Evolutionary conservation across 2,113 vertebrate species (phyloP), one percentile per base, ranked within the genome.

Genomic region (Hippocampus guttulatus): DNA sequence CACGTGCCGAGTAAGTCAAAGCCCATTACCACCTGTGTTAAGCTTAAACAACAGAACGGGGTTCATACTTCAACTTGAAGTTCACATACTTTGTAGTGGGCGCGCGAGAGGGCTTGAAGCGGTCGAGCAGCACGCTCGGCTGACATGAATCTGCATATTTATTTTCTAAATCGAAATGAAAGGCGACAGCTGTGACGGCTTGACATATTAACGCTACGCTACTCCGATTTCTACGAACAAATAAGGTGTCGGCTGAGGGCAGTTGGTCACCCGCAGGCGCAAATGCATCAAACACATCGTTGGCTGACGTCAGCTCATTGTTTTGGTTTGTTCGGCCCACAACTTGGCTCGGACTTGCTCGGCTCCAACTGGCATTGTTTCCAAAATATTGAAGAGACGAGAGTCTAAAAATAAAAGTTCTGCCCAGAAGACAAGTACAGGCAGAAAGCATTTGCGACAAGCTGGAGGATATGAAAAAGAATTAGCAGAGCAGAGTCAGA

Each of bases 71-170:
- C 15, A 57, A 45, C 14, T 14, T 54, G 20, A 70, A 74, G 33
- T 57, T 77, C 76, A 81, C 73, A 73, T 69, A 51, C 45, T 71
- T 63, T 38, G 33, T 38, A 38, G 33, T 76, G 67, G 20, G 66
- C 68, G 73, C 58, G 38, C 51, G 60, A 54, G 16, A 43, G 40
- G 57, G 21, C 54, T 40, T 41, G 58, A 75, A 63, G 64, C 38
- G 61, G 30, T 70, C 30, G 65, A 68, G 47, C 60, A 55, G 38
- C 47, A 54, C 18, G 21, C 20, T 52, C 51, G 9, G 2, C 51
- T 21, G 55, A 71, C 30, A 49, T 52, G 64, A 70, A 58, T 69
- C 54, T 70, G 63, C 67, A 64, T 27, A 45, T n/a, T 60, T 9
- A 33, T 25, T 71, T 38, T 49, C 14, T 1, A 3, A 57, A 74